Evolutionary conservation across 2,797 vertebrate species (phyloP).

Genomic region (Toxotes lorentzi): DNA sequence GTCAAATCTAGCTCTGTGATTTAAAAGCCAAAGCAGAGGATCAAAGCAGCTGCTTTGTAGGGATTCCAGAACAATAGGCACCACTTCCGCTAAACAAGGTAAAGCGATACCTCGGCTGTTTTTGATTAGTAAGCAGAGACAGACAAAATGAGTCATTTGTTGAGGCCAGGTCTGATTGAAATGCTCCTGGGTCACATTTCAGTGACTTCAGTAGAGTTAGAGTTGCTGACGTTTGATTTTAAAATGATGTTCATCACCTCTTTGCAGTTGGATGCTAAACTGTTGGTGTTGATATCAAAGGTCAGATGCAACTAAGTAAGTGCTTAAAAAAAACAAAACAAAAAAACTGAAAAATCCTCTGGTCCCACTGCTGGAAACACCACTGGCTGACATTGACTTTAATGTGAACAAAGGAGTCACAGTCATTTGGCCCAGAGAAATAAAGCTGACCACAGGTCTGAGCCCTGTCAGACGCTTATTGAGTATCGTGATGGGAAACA

Average conservation of each 20-base stretch:
- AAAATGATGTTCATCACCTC: background rate
- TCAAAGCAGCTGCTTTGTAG: background rate
- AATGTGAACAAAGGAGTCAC: slow-evolving; percentile 37
- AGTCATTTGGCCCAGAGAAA: slow-evolving; percentile 42
- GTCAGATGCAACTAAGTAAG: slow-evolving; percentile 16
- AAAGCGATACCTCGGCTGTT: background rate
- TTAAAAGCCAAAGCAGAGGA: slow-evolving; percentile 4
- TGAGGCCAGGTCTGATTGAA: background rate
- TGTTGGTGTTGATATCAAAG: slow-evolving; percentile 24
- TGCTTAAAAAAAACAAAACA: slow-evolving; percentile 2
- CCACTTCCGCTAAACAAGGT: background rate
- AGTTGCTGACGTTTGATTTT: background rate
- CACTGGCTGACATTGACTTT: slow-evolving; percentile 18
- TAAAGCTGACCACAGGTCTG: slow-evolving; percentile 53
- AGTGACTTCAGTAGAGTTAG: background rate
- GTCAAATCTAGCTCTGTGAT: slow-evolving; percentile 6
- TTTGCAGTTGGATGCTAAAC: background rate
- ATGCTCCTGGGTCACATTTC: background rate
- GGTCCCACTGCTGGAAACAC: slow-evolving; percentile 11
- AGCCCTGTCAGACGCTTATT: slow-evolving; percentile 53
- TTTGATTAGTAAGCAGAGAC: background rate
- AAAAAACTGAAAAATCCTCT: background rate
- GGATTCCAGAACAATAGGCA: slow-evolving; percentile 1
- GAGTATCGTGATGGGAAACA: slow-evolving; percentile 57
- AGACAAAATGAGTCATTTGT: background rate